Conservation (phyloP, 2,888 invertebrate species). For the Rhodophaea formosa region DNA sequence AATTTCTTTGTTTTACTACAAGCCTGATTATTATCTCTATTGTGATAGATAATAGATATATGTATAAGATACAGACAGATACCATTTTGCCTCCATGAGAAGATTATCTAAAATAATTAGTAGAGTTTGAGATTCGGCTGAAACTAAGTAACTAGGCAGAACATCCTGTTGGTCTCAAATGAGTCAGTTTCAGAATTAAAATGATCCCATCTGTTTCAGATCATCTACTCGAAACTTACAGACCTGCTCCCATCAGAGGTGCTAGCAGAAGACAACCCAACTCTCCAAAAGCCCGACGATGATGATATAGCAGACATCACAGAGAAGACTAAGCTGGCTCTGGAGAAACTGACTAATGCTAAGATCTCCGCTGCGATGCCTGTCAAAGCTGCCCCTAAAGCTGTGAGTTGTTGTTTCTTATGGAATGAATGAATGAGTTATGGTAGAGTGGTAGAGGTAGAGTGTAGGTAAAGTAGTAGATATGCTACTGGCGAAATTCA, state of each 20-base stretch:
- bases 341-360: constrained; percentile 92
- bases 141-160: too few relatives aligned
- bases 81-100: too few relatives aligned
- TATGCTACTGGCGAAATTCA: too few relatives aligned
- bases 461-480: too few relatives aligned
- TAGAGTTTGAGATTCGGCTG: too few relatives aligned
- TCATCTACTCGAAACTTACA: constrained; percentile 95
- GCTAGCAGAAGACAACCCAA: constrained; percentile 92
- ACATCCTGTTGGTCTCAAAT: too few relatives aligned
- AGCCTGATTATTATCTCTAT: too few relatives aligned
- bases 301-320: constrained; percentile 94
- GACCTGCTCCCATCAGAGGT: constrained; percentile 96
- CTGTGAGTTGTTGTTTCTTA: constrained; percentile 67
- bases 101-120: too few relatives aligned
- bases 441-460: too few relatives aligned
- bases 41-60: too few relatives aligned
- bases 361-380: constrained; percentile 99
- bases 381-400: constrained; percentile 96
- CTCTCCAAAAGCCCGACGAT: constrained; percentile 92
- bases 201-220: constrained; percentile 63
- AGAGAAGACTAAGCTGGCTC: constrained; percentile 91
- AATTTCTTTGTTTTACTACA: too few relatives aligned
- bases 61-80: too few relatives aligned
- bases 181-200: constrained; percentile 7
- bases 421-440: neutral